Conservation (phyloP, 35 echinoderm and acorn worm species). For the Diadema setosum region DNA sequence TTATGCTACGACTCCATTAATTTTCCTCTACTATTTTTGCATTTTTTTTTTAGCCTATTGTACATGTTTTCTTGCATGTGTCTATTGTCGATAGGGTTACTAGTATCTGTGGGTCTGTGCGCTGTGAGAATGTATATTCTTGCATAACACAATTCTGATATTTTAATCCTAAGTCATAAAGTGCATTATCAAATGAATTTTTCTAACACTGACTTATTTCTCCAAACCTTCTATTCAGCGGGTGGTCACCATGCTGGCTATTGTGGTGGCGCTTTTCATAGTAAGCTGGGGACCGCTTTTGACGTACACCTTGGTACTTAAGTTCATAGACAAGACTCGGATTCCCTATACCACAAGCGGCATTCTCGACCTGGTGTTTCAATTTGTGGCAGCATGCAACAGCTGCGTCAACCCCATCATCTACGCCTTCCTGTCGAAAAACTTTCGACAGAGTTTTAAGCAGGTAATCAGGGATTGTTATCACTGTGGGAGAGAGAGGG, state of each 20-base stretch:
- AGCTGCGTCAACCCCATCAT: conserved; percentile 5
- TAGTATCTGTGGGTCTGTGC: too few relatives aligned
- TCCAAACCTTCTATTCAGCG: too few relatives aligned
- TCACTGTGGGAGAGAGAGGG: background rate
- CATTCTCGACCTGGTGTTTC: background rate
- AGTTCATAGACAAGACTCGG: background rate
- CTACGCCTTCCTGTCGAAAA: conserved; percentile 10
- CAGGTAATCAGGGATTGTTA: conserved; percentile 19
- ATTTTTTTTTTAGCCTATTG: too few relatives aligned
- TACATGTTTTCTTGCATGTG: too few relatives aligned
- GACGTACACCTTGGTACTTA: background rate
- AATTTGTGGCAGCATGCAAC: background rate
- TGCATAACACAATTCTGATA: too few relatives aligned
- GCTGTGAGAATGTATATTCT: too few relatives aligned
- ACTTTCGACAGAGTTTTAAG: conserved; percentile 14
- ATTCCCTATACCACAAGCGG: background rate
- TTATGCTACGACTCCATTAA: too few relatives aligned
- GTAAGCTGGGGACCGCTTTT: background rate
- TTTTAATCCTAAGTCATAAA: too few relatives aligned
- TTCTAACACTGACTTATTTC: too few relatives aligned
- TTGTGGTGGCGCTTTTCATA: conserved; percentile 6
- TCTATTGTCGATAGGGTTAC: too few relatives aligned
- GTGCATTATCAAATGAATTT: too few relatives aligned
- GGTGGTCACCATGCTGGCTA: conserved; percentile 7
- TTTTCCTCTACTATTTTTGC: too few relatives aligned